Conservation (phyloP, 2,797 vertebrate genomes). For the Florisuga fusca region DNA sequence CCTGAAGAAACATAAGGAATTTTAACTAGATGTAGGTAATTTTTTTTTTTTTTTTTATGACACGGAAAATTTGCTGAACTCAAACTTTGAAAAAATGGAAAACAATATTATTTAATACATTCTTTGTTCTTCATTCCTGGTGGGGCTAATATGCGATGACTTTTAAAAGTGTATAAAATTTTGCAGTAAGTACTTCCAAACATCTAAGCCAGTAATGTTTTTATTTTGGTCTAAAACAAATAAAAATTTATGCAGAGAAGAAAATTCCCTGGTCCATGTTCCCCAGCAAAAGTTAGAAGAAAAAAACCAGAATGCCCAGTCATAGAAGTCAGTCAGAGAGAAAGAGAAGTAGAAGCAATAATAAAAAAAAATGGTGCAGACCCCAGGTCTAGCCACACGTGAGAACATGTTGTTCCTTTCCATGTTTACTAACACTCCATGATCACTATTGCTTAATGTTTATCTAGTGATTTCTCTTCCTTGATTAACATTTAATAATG, state of each 20-base stretch:
- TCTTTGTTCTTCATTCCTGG: not conserved
- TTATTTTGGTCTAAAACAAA: not conserved
- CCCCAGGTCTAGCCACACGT: not conserved
- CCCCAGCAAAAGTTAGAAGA: not conserved
- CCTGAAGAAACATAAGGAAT: accelerated
- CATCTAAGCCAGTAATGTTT: not conserved
- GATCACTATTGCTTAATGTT: conserved; percentile 48
- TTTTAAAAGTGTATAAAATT: not conserved
- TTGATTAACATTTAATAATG: conserved; percentile 71
- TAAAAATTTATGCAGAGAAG: not conserved
- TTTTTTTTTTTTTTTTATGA: not conserved
- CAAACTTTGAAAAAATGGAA: not conserved
- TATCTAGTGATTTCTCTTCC: conserved; percentile 50
- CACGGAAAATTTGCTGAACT: not conserved
- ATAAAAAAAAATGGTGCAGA: not conserved
- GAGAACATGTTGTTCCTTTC: not conserved
- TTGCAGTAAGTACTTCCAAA: not conserved
- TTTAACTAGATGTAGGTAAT: not conserved
- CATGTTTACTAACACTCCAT: conserved; percentile 29
- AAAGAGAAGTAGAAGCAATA: not conserved
- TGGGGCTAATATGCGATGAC: not conserved
- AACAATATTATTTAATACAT: not conserved
- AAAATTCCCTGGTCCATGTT: not conserved
- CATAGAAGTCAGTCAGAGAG: not conserved
- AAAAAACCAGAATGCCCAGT: not conserved